These are phyloP conservation scores for Calameuta filiformis DNA, from an alignment of 2,888 invertebrate genomes.

Conservation along the genomic window DNA sequence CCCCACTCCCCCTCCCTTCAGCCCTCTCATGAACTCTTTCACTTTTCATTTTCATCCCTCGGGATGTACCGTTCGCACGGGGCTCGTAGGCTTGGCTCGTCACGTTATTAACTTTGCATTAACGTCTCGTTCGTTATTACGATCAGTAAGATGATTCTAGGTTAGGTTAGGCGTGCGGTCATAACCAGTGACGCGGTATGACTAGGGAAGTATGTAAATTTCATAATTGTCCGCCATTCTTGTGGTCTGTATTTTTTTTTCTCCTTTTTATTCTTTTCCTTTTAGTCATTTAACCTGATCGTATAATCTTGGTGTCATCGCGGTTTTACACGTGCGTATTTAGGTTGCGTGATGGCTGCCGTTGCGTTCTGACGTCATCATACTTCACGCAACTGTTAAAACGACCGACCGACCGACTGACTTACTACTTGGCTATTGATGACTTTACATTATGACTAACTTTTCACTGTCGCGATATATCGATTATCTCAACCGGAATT, in stretches of 20 bases:
- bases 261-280: neutral
- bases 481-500: neutral
- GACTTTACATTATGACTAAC: neutral
- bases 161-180: neutral
- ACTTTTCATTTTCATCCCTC: slow-evolving; percentile 26
- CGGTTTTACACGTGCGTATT: slow-evolving; percentile 25
- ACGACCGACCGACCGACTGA: slow-evolving; percentile 6
- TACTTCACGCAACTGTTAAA: slow-evolving; percentile 47
- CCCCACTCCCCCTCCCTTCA: neutral
- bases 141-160: neutral
- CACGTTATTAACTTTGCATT: slow-evolving; percentile 54
- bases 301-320: slow-evolving; percentile 42
- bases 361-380: slow-evolving; percentile 46
- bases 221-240: too few relatives aligned
- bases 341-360: slow-evolving; percentile 29
- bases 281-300: slow-evolving; percentile 42
- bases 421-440: neutral
- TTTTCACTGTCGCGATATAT: neutral
- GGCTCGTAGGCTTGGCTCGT: slow-evolving; percentile 54
- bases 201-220: too few relatives aligned
- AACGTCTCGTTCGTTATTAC: slow-evolving; percentile 15
- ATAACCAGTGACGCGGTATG: neutral
- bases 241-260: neutral
- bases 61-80: slow-evolving; percentile 24
- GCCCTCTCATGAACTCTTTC: slow-evolving; percentile 20